phyloP scores from a whole-genome alignment of 2,888 invertebrate genomes.

The Scrobipalpa costella region DNA sequence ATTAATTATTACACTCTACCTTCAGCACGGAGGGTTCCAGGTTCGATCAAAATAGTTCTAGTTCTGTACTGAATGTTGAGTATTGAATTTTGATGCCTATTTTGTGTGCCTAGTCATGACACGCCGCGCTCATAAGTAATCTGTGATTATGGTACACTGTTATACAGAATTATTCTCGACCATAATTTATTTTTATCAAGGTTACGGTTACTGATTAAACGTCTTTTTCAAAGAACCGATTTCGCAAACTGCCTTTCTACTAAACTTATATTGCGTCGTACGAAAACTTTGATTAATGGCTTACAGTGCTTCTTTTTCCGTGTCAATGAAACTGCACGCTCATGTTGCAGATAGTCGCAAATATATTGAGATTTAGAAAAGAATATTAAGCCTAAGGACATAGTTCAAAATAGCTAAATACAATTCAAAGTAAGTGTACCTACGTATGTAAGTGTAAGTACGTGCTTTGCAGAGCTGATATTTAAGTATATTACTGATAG shows the following conservation, averaged over 20 bases:
- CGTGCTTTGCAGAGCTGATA: no score
- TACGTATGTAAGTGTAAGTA: no score
- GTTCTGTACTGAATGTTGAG: background rate
- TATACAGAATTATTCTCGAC: no score
- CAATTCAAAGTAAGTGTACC: no score
- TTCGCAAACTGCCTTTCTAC: background rate
- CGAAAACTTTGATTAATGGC: slow-evolving; percentile 7
- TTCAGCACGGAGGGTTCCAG: background rate
- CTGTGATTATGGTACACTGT: no score
- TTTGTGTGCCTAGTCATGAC: no score
- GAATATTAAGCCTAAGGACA: background rate
- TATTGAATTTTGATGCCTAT: no score
- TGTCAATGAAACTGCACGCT: background rate
- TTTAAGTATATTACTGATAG: no score
- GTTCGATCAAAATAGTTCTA: background rate
- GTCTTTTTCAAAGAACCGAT: background rate
- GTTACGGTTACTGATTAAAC: background rate
- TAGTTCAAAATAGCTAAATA: no score
- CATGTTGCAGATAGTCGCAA: background rate
- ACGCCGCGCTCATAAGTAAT: no score
- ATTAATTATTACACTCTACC: background rate
- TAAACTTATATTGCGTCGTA: background rate
- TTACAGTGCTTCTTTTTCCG: background rate
- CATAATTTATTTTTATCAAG: background rate
- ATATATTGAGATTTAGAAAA: background rate